Evolutionary conservation across 1,140 invertebrate genomes (phyloP).

Genomic region (Chironomus tepperi): DNA sequence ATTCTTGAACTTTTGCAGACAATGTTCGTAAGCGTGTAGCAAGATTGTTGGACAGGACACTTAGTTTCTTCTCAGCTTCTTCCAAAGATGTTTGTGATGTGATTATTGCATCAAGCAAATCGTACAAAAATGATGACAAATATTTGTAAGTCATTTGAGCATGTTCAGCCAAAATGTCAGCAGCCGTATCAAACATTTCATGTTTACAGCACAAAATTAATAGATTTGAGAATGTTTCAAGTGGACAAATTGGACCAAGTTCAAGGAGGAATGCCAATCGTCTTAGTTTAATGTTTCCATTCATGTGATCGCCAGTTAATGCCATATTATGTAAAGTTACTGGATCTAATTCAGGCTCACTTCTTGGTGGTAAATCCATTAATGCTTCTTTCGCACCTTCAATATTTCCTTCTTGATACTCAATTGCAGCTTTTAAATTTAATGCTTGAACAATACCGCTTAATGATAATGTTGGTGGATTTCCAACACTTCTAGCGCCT

Average conservation of each 20-base stretch:
- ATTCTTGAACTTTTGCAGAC: conserved; percentile 89
- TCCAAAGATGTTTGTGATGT: conserved; percentile 95
- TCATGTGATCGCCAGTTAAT: conserved; percentile 80
- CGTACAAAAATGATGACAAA: conserved; percentile 79
- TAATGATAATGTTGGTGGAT: conserved; percentile 90
- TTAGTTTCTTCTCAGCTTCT: conserved; percentile 95
- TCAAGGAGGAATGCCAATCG: conserved; percentile 95
- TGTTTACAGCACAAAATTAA: conserved; percentile 93
- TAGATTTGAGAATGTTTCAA: conserved; percentile 96
- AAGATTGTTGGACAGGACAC: conserved; percentile 86
- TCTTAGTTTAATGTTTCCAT: conserved; percentile 89
- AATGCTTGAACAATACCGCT: conserved; percentile 97
- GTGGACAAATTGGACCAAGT: conserved; percentile 76
- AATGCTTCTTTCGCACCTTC: conserved; percentile 88
- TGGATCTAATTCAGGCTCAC: conserved; percentile 95
- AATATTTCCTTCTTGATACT: conserved; percentile 93
- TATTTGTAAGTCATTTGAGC: conserved; percentile 95
- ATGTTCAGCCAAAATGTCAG: conserved; percentile 96
- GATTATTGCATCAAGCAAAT: conserved; percentile 89
- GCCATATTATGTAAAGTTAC: conserved; percentile 98
- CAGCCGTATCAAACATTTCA: conserved; percentile 95
- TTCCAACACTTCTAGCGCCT: conserved; percentile 73
- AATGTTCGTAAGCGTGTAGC: conserved; percentile 85
- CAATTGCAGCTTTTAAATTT: conserved; percentile 97
- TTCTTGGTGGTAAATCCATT: conserved; percentile 93